Percentiles rank a stretch among this genome's conserved stretches.
These are phyloP conservation scores for Ginglymostoma cirratum DNA, from an alignment of 2,113 vertebrate genomes.

Conservation along the genomic window DNA sequence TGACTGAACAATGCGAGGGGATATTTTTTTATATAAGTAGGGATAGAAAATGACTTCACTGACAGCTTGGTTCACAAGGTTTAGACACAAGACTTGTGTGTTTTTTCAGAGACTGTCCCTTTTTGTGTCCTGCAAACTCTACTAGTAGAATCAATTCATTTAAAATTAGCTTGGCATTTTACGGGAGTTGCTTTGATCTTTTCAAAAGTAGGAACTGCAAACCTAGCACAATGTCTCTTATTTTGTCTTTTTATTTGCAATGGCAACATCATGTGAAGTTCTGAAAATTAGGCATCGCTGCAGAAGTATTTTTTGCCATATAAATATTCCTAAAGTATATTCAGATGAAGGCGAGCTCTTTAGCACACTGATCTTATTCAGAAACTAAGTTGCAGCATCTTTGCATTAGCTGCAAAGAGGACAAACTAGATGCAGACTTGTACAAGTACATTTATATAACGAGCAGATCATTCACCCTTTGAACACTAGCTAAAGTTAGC, in stretches of 20 bases:
- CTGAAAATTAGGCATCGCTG: neutral
- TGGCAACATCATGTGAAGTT: neutral
- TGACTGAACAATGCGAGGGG: constrained; percentile 45
- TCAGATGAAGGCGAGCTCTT: constrained; percentile 7
- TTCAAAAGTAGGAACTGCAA: constrained; percentile 12
- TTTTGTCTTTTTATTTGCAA: neutral
- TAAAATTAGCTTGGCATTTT: constrained; percentile 34
- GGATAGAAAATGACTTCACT: constrained; percentile 34
- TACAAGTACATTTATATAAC: neutral
- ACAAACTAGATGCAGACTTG: neutral
- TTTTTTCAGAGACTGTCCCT: constrained; percentile 12
- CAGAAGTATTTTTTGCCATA: neutral
- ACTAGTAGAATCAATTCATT: constrained; percentile 16
- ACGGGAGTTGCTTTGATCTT: constrained; percentile 34
- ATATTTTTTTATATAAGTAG: constrained; percentile 38
- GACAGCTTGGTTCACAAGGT: constrained; percentile 37
- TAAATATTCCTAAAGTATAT: neutral
- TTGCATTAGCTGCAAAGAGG: neutral
- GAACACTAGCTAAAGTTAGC: neutral
- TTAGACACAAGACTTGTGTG: constrained; percentile 32
- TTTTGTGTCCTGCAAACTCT: constrained; percentile 11
- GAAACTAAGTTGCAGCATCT: neutral
- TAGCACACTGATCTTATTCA: neutral
- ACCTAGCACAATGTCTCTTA: too few species aligned
- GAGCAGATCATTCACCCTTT: neutral